phyloP scores from a whole-genome alignment of 2,888 invertebrate species.

The Cistogaster globosa region DNA sequence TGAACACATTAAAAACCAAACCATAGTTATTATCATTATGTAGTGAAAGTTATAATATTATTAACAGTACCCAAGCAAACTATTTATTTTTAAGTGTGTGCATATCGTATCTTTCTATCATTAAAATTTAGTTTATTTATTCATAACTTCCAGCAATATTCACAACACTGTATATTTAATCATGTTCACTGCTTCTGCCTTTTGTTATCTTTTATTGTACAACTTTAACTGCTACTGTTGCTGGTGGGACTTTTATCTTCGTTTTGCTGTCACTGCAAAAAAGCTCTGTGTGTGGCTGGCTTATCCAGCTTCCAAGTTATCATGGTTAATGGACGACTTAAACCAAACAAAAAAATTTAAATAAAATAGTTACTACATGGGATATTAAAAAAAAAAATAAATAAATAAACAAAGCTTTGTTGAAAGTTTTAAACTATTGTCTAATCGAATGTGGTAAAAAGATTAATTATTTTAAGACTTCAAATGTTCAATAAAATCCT shows the following conservation, averaged over 20 bases:
- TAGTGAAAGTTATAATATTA: too few relatives aligned
- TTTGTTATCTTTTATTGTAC: constrained; percentile 47
- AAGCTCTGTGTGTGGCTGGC: constrained; percentile 60
- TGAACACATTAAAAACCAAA: too few relatives aligned
- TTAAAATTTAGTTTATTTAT: too few relatives aligned
- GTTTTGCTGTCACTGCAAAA: constrained; percentile 9
- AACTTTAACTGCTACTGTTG: constrained; percentile 5
- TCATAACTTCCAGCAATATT: constrained; percentile 29
- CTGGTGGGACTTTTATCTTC: not conserved
- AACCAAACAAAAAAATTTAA: constrained; percentile 17
- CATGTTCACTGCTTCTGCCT: constrained; percentile 55
- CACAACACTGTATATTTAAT: constrained; percentile 51
- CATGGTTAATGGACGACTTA: constrained; percentile 49
- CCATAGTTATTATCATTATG: too few relatives aligned
- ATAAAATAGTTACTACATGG: constrained; percentile 6
- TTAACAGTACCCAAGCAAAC: too few relatives aligned
- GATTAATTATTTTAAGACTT: constrained; percentile 35
- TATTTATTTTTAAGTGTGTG: too few relatives aligned
- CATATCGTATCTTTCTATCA: too few relatives aligned
- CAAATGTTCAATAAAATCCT: constrained; percentile 26
- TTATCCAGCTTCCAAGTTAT: constrained; percentile 62
- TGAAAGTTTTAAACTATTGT: constrained; percentile 17
- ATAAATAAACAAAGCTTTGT: not conserved
- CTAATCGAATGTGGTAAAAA: constrained; percentile 36
- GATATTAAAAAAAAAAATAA: not conserved